These are phyloP conservation scores for Propithecus coquereli DNA, from an alignment of 2,113 vertebrate genomes.

Conservation along the genomic window DNA sequence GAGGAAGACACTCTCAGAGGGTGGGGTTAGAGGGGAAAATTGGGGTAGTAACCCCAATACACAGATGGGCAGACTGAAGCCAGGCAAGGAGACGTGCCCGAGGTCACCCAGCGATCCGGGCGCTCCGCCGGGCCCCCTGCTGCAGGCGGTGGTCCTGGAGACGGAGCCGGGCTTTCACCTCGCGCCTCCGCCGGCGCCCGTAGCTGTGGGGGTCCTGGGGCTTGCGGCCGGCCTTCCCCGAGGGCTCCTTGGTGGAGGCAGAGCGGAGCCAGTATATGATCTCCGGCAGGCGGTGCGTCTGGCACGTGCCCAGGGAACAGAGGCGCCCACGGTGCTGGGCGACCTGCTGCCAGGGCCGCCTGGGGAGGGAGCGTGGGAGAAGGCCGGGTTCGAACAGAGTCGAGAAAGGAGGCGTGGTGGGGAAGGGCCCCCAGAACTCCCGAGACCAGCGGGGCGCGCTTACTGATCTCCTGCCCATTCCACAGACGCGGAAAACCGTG, in stretches of 20 bases:
- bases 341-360: neutral
- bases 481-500: neutral
- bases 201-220: slow-evolving; percentile 50
- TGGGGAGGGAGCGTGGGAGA: neutral
- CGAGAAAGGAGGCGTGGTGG: no score
- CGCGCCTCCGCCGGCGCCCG: neutral
- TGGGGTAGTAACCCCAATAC: neutral
- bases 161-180: neutral
- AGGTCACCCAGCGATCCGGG: neutral
- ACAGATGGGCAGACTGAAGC: neutral
- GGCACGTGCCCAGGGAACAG: slow-evolving; percentile 51
- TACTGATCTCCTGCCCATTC: neutral
- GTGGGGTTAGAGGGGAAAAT: neutral
- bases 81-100: neutral
- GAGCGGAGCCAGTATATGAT: neutral
- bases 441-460: fast-evolving
- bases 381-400: neutral
- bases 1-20: neutral
- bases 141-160: neutral
- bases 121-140: neutral
- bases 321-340: neutral
- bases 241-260: slow-evolving; percentile 43
- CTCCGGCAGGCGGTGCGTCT: slow-evolving; percentile 36
- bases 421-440: neutral
- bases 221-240: neutral